Evolutionary conservation across 2,888 invertebrate genomes (phyloP), one percentile per base, ranked within the genome.

Genomic region (Ceriagrion tenellum): DNA sequence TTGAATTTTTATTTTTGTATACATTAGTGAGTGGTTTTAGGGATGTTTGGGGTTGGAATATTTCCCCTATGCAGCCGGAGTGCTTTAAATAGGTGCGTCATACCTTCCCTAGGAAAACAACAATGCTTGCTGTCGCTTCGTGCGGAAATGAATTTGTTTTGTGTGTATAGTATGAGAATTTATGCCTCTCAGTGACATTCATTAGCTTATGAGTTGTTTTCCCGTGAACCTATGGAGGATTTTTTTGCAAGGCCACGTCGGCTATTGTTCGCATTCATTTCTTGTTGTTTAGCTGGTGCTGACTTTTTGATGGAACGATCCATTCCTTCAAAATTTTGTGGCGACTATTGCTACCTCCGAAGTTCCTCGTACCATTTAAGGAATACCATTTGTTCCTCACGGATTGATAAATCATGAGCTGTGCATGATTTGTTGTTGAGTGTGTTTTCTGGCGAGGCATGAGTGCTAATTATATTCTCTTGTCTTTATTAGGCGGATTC

Each of bases 41-140:
- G 93, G 93, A 93, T 93, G 93, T 93, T 93, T 93, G 93, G 74
- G 93, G 93, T 47, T 74, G 93, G 93, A 93, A 69, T 63, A 93
- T 47, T 69, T 69, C 69, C 93, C 47, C 47, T 93, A 26, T 69
- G 47, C 93, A 74, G 93, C 93, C 93, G 93, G 93, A 93, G 69
- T 93, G 93, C 93, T 93, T 69, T 93, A 93, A 93, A 93, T 93
- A 93, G 93, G 93, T 93, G 93, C 93, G 93, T 93, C 93, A 93
- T 93, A 69, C 93, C 89, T 93, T 74, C 93, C 47, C 93, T 93
- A 93, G 69, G 93, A 93, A 74, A 93, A 93, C 93, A 93, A 93
- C 93, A 93, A 93, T 93, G 93, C 93, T 93, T 26, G 47, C 26
- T 93, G 69, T 93, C 47, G 40, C 69, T 69, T 63, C n/a, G 63